Base-by-base conservation (phyloP, 2,888 invertebrate genomes). In the Ophraella communa region DNA sequence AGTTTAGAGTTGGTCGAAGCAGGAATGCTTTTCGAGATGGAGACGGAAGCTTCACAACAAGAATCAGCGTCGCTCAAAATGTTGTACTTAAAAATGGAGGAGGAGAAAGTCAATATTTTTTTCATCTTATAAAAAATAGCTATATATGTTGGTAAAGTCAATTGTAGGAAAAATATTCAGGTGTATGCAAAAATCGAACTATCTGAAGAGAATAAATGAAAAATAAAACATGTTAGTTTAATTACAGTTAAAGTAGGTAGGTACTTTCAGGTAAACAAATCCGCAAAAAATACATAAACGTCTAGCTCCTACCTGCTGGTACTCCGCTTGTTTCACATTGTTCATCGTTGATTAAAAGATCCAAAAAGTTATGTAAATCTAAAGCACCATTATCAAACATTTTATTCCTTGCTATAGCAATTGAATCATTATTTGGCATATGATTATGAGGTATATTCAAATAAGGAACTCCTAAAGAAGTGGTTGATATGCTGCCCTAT, bases 361-460 rank as follows among this genome's bases (percentile, higher is more conserved):
- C 42, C 23, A 61, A 61, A 42, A 57, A 35, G n/a, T 47, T 57
- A 14, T 54, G 55, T 3, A 59, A 52, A 49, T 66, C 57, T 14
- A 57, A 20, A n/a, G 53, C 14, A 20, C 35, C 51, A 24, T 62
- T 35, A 39, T 59, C 65, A 24, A 49, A 79, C 24, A 52, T 23
- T 61, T 79, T 77, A 52, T 74, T 77, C 45, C 83, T 76, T 2
- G 83, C 83, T 35, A 81, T 66, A 20, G 81, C 81, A 1, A 80
- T 81, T 0, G 83, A 83, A 30, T 77, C 78, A 72, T 49, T 23
- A 21, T 84, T 83, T 1, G 84, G 83, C 14, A 79, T 70, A 64
- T 84, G 84, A 72, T 83, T 83, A 72, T 84, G 84, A 4, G 80
- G 79, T 78, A 82, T 81, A 62, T 82, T 80, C 10, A 83, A 74